Percentiles rank a stretch among this genome's conserved stretches.
Evolutionary conservation across 1,140 invertebrate genomes (phyloP).

Genomic region (Drosophila asahinai): DNA sequence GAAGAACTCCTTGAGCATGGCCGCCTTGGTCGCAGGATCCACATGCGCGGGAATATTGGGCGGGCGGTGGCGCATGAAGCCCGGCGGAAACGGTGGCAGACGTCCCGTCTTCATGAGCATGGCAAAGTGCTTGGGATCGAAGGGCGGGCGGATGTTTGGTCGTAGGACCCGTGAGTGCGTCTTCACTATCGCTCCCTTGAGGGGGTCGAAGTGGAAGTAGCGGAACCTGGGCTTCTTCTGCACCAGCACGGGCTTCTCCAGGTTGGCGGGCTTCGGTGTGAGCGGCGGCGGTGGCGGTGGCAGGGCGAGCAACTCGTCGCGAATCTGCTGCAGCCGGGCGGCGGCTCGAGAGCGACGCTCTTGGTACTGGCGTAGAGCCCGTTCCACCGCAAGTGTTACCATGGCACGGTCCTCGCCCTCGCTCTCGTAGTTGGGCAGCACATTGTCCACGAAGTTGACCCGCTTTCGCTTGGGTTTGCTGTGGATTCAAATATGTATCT

Average conservation of each 20-base stretch:
- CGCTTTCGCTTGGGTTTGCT: slow-evolving; percentile 76
- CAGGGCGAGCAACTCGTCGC: slow-evolving; percentile 55
- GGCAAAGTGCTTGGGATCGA: slow-evolving; percentile 69
- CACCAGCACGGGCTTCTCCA: slow-evolving; percentile 60
- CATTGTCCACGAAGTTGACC: slow-evolving; percentile 76
- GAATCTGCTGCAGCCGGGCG: slow-evolving; percentile 43
- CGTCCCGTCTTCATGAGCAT: slow-evolving; percentile 69
- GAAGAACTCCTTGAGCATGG: slow-evolving; percentile 67
- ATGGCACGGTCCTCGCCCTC: slow-evolving; percentile 72
- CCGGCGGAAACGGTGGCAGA: slow-evolving; percentile 42
- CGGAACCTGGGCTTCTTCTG: slow-evolving; percentile 65
- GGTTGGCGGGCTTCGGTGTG: slow-evolving; percentile 41
- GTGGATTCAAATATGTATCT: not conserved
- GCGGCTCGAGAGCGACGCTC: slow-evolving; percentile 40
- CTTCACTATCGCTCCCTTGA: slow-evolving; percentile 49
- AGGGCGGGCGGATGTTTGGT: slow-evolving; percentile 35
- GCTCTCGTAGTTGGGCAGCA: slow-evolving; percentile 73
- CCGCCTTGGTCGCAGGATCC: slow-evolving; percentile 35
- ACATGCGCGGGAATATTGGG: slow-evolving; percentile 55
- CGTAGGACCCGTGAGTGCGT: slow-evolving; percentile 39
- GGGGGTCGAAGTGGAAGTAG: slow-evolving; percentile 60
- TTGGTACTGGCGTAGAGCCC: slow-evolving; percentile 41
- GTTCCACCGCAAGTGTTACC: slow-evolving; percentile 48
- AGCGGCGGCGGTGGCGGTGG: slow-evolving; percentile 59
- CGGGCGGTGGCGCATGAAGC: slow-evolving; percentile 54